phyloP scores from a whole-genome alignment of 1,140 invertebrate species.

The Forficula auricularia region DNA sequence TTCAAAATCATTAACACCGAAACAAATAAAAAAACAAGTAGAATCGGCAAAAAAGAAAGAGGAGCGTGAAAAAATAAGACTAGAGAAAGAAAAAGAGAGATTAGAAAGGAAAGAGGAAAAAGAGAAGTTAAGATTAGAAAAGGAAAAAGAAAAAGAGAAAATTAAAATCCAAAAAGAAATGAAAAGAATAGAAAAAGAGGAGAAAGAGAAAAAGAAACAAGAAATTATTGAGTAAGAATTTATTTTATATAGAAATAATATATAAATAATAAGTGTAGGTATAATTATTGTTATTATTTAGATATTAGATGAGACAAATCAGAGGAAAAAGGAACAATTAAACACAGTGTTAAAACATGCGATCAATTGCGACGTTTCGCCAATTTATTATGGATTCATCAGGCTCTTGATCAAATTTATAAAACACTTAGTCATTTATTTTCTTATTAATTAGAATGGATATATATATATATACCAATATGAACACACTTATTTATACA shows the following conservation, averaged over 20 bases:
- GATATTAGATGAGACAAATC: no score
- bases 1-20: constrained; percentile 5
- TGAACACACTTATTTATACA: no score
- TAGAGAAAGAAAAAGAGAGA: no score
- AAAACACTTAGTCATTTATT: no score
- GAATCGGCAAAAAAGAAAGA: constrained; percentile 6
- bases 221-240: constrained; percentile 27
- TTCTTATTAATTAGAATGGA: no score
- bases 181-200: constrained; percentile 11
- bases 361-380: no score
- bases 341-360: no score
- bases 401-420: no score
- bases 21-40: constrained; percentile 21
- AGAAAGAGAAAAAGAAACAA: constrained; percentile 35
- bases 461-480: no score
- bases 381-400: no score
- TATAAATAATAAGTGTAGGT: constrained; percentile 6
- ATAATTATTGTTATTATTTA: no score
- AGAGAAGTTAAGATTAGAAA: constrained; percentile 4
- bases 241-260: not conserved
- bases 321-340: no score
- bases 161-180: constrained; percentile 3
- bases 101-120: not conserved
- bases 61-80: constrained; percentile 1
- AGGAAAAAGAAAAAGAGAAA: constrained; percentile 11